phyloP scores from a whole-genome alignment of 2,113 vertebrate genomes.

The Apaloderma vittatum region DNA sequence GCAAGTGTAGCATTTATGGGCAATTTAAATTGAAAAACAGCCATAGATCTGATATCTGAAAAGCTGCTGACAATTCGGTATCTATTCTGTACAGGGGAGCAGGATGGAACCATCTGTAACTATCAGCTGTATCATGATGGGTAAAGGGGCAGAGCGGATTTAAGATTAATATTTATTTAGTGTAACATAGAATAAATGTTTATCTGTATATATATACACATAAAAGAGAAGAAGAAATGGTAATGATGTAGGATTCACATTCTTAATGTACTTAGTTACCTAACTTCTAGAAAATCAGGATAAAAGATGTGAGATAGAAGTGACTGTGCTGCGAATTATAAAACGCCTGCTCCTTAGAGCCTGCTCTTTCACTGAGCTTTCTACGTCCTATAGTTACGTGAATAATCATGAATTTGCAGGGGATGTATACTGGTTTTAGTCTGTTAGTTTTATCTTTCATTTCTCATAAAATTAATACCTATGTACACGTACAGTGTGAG shows the following conservation, averaged over 20 bases:
- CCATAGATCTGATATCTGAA: neutral
- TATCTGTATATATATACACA: neutral
- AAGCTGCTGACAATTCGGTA: neutral
- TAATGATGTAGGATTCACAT: neutral
- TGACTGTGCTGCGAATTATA: neutral
- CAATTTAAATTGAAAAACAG: neutral
- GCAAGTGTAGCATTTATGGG: neutral
- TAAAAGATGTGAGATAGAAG: neutral
- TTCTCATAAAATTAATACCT: neutral
- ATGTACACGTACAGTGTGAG: rapidly evolving
- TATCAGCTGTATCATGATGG: neutral
- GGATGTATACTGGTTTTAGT: neutral
- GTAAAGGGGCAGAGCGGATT: neutral
- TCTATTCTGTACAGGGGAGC: neutral
- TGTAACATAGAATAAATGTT: neutral
- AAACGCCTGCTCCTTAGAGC: neutral
- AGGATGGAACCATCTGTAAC: neutral
- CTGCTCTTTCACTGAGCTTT: neutral
- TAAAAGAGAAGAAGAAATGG: neutral
- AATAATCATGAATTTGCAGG: neutral
- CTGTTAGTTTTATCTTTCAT: neutral
- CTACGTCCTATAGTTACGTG: neutral
- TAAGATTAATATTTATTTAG: neutral
- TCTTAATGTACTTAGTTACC: neutral
- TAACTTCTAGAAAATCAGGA: neutral